phyloP scores from a whole-genome alignment of 1,140 invertebrate genomes.

The Scaptomyza graminum region DNA sequence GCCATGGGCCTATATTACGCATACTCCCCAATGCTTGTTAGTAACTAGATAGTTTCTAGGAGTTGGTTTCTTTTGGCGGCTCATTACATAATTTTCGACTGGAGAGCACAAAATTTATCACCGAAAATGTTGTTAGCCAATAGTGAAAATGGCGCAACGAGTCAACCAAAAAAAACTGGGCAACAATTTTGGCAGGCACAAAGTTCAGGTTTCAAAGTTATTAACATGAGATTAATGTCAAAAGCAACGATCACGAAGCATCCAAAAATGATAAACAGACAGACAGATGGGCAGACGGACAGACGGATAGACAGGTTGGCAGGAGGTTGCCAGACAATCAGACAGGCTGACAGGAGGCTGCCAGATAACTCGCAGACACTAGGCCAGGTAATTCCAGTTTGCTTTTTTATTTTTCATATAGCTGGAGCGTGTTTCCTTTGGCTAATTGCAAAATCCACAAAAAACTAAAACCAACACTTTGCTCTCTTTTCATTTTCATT shows the following conservation, averaged over 20 bases:
- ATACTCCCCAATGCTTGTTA: slow-evolving; percentile 54
- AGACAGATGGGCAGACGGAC: neutral
- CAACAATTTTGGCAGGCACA: slow-evolving; percentile 22
- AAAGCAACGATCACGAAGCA: slow-evolving; percentile 59
- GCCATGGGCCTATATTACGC: slow-evolving; percentile 63
- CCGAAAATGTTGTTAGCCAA: slow-evolving; percentile 13
- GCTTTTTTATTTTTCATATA: neutral
- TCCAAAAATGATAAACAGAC: slow-evolving; percentile 44
- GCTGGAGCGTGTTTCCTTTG: slow-evolving; percentile 37
- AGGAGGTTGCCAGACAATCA: neutral
- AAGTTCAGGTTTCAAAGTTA: slow-evolving; percentile 45
- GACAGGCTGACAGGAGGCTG: slow-evolving; percentile 8
- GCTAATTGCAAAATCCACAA: slow-evolving; percentile 45
- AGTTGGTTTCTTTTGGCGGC: slow-evolving; percentile 21
- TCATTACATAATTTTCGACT: slow-evolving; percentile 40
- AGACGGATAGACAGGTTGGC: neutral
- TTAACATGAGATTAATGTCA: slow-evolving; percentile 56
- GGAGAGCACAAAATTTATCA: slow-evolving; percentile 6
- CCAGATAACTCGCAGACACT: slow-evolving; percentile 37
- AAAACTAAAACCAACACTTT: slow-evolving; percentile 12
- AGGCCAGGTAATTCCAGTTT: slow-evolving; percentile 50
- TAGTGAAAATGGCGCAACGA: slow-evolving; percentile 10
- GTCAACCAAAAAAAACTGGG: slow-evolving; percentile 21
- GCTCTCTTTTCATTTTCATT: slow-evolving; percentile 42
- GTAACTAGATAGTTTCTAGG: slow-evolving; percentile 16